Base-by-base conservation (phyloP, 2,113 vertebrate genomes). In the Saimiri boliviensis region DNA sequence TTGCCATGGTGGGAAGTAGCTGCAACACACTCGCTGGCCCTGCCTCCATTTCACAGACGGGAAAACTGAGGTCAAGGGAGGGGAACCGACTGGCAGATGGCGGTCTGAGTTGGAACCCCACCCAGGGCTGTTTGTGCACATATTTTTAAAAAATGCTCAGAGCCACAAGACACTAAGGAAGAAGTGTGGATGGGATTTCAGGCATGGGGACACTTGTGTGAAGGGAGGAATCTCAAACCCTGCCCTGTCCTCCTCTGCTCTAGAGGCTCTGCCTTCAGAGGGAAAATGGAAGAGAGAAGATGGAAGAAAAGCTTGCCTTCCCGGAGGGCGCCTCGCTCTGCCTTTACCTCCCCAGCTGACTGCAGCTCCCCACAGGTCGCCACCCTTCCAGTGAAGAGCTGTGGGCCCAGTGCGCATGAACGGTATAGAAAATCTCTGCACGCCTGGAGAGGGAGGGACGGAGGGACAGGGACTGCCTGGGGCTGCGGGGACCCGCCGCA, bases 131-230 rank as follows among this genome's bases (percentile, higher is more conserved):
- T 42, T 54, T 37, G n/a, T 47, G 20, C 30, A 45, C 4, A 3
- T 49, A 11, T n/a, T 47, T 81, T 71, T 12, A 1, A 3, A 45
- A 77, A 54, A 52, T 42, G 45, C 17, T 35, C 47, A 42, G 68
- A 73, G 54, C 32, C 91, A 70, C 8, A 52, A 56, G 37, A 37
- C 32, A 5, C 52, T 63, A 76, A 56, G 17, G 54, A 66, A 40
- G 32, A 63, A 7, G 1, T 7, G 30, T n/a, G 2, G 45, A 35
- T 0, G 30, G 68, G 66, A 81, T 23, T 63, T 27, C 52, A 14
- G 8, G 30, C 0, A 0, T 27, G 37, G 16, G 0, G 2, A 52
- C 2, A 16, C 9, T n/a, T 30, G 13, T 0, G 32, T 16, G 54
- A 70, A 77, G 58, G 73, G 23, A 90, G 49, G 45, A 66, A 45